These are phyloP conservation scores for Drosophila ambigua DNA, from an alignment of 1,140 invertebrate species.

Conservation along the genomic window DNA sequence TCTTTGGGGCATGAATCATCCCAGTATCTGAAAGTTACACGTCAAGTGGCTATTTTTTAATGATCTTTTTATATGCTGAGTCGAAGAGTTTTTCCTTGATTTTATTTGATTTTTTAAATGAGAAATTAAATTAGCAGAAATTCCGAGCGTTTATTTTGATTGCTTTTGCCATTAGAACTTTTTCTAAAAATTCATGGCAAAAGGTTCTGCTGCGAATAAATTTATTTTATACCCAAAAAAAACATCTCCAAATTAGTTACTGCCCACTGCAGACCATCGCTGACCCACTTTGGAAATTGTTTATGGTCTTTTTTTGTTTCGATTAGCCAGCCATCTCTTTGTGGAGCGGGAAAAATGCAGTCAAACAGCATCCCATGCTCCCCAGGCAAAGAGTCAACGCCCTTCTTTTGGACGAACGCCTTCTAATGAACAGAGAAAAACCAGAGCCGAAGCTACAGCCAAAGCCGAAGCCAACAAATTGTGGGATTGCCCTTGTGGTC, in stretches of 20 bases:
- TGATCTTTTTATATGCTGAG: conserved; percentile 8
- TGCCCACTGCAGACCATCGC: conserved; percentile 4
- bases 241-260: conserved; percentile 23
- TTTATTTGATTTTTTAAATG: too few species aligned
- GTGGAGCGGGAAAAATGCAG: conserved; percentile 51
- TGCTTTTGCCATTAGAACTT: too few species aligned
- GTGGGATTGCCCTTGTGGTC: conserved; percentile 50
- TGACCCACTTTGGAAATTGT: conserved; percentile 59
- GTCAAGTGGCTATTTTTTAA: conserved; percentile 24
- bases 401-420: conserved; percentile 13
- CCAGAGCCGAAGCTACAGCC: conserved; percentile 10
- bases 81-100: background rate
- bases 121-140: background rate
- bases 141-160: background rate
- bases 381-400: conserved; percentile 43
- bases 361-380: conserved; percentile 62
- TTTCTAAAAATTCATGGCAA: too few species aligned
- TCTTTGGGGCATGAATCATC: conserved; percentile 34
- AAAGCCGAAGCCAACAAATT: conserved; percentile 35
- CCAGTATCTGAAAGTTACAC: background rate
- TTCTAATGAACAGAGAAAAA: conserved; percentile 44
- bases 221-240: conserved; percentile 18
- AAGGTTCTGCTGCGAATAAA: background rate
- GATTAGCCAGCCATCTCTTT: conserved; percentile 58
- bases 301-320: conserved; percentile 41